Evolutionary conservation across 2,113 vertebrate genomes (phyloP), one percentile per base, ranked within the genome.

Genomic region (Willisornis vidua): DNA sequence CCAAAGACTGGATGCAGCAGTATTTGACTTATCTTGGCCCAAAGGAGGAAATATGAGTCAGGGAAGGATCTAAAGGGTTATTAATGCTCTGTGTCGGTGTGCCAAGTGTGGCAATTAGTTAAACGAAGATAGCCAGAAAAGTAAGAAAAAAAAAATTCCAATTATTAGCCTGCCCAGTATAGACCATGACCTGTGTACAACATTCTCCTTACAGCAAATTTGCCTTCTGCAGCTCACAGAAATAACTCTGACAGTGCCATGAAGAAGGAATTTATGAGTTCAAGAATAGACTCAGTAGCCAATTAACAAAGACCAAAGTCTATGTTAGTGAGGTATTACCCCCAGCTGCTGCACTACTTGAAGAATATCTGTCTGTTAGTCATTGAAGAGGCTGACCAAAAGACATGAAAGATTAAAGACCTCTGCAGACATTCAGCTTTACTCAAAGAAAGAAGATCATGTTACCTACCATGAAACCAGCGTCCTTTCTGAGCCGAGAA

Each of bases 281-380:
- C 15, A 83, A 16, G 35, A 55, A 78, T 71, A 37, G 26, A 41
- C 7, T 4, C 5, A 20, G 23, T 7, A 68, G 10, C 3, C 7
- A 54, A 39, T 24, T 65, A 52, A n/a, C 6, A 77, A 67, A 78
- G 5, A n/a, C 10, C 14, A 61, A 57, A 74, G 5, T 52, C 7
- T 61, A 2, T 35, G 26, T 25, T 13, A 10, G 7, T 12, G 6
- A 58, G 12, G 2, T 3, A 4, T 41, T 78, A 1, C 10, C 13
- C 23, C n/a, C 35, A 43, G 3, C 14, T 85, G 55, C 35, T 66
- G 4, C 28, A 15, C 28, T 24, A 2, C 25, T 31, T 14, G 19
- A 35, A 29, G 2, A 4, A 4, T 37, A 61, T 61, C 6, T 92
- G 7, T 48, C 61, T 78, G 23, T 12, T 46, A 25, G 4, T 12